A percentile compares a stretch with the other conserved stretches of the same genome.
These are phyloP conservation scores for Oostethus manadensis DNA, from an alignment of 2,113 vertebrate genomes.

Conservation along the genomic window DNA sequence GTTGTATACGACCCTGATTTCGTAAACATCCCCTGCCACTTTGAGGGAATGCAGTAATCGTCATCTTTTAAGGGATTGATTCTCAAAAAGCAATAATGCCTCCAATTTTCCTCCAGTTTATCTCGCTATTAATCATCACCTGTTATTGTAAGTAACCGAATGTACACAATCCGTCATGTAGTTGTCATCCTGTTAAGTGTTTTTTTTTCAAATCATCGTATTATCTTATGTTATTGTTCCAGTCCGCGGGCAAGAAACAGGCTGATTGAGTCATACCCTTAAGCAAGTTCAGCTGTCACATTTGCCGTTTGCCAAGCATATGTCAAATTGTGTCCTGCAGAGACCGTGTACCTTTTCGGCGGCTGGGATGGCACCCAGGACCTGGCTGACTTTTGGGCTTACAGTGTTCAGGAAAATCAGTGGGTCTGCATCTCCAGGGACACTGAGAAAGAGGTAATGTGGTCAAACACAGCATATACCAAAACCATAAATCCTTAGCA, in stretches of 20 bases:
- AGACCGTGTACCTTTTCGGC: slow-evolving; percentile 97
- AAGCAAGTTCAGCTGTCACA: not conserved
- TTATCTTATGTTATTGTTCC: not conserved
- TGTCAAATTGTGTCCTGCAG: slow-evolving; percentile 58
- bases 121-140: too few species aligned
- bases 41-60: too few species aligned
- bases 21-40: too few species aligned
- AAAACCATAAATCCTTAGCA: not conserved
- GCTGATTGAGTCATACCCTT: not conserved
- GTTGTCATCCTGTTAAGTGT: too few species aligned
- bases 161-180: too few species aligned
- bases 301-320: not conserved
- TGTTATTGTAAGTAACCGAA: too few species aligned
- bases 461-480: not conserved
- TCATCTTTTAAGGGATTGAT: too few species aligned
- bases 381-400: slow-evolving; percentile 98
- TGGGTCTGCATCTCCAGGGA: slow-evolving; percentile 97
- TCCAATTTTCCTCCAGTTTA: too few species aligned
- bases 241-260: not conserved
- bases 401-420: slow-evolving; percentile 96
- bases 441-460: slow-evolving; percentile 88
- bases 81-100: too few species aligned
- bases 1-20: too few species aligned
- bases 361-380: slow-evolving; percentile 99
- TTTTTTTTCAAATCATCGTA: too few species aligned